Percentiles rank a stretch among this genome's conserved stretches.
phyloP scores from a whole-genome alignment of 2,888 invertebrate genomes.

The Pandemis cinnamomeana region DNA sequence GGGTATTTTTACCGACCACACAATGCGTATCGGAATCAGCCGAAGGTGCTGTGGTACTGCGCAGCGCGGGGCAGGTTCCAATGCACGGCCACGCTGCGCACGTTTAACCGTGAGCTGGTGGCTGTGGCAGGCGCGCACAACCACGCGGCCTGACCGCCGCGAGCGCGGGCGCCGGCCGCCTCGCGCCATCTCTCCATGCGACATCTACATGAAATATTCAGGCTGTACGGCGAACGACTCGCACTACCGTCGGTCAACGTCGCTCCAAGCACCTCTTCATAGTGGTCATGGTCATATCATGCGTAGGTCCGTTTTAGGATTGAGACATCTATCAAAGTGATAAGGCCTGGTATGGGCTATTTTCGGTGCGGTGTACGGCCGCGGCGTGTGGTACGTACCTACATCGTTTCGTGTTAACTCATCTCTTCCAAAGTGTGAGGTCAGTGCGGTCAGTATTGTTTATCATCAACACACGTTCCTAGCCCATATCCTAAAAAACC shows the following conservation, averaged over 20 bases:
- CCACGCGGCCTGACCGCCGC: constrained; percentile 63
- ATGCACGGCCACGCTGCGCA: constrained; percentile 70
- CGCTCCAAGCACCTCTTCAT: constrained; percentile 11
- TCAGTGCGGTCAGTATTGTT: not conserved
- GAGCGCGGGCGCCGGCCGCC: constrained; percentile 49
- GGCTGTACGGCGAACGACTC: constrained; percentile 60
- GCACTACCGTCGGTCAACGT: constrained; percentile 43
- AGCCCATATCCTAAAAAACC: constrained; percentile 34
- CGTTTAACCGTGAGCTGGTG: constrained; percentile 67
- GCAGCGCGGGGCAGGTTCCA: constrained; percentile 66
- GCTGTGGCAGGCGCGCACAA: constrained; percentile 67
- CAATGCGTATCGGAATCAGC: constrained; percentile 76
- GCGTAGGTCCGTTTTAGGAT: constrained; percentile 5
- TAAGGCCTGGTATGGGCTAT: not conserved
- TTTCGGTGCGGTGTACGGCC: not conserved
- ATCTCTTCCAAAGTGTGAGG: not conserved
- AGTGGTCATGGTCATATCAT: not conserved
- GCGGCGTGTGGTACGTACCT: not conserved
- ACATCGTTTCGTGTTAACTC: not conserved
- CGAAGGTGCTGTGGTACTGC: constrained; percentile 77
- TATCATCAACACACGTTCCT: constrained; percentile 24
- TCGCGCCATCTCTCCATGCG: constrained; percentile 45
- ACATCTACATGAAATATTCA: constrained; percentile 56
- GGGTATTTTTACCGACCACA: constrained; percentile 76
- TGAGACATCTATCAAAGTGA: not conserved